These are phyloP conservation scores for Gallinago paraguaiae DNA, from an alignment of 2,113 vertebrate species.

Conservation along the genomic window DNA sequence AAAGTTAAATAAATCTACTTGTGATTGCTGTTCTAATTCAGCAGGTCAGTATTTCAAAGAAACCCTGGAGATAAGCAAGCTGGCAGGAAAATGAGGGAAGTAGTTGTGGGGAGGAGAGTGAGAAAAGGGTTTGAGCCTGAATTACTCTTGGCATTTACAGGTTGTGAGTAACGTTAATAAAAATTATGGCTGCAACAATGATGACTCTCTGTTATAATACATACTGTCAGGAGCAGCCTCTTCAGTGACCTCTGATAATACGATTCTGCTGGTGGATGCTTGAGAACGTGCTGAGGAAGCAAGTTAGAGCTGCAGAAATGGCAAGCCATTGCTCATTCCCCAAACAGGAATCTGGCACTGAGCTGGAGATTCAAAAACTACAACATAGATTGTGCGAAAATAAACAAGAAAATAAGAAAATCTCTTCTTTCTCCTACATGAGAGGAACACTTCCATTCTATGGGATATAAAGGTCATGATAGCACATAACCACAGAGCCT, in stretches of 20 bases:
- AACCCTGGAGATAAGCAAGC: background rate
- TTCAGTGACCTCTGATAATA: conserved; percentile 52
- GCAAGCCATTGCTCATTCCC: conserved; percentile 48
- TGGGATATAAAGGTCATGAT: background rate
- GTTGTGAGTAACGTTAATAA: conserved; percentile 56
- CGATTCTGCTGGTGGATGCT: conserved; percentile 21
- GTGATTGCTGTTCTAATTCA: conserved; percentile 14
- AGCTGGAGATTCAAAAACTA: background rate
- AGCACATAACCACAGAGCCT: background rate
- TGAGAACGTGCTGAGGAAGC: conserved; percentile 53
- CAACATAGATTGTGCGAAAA: background rate
- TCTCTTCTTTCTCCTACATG: background rate
- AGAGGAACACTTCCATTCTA: background rate
- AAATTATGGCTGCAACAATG: conserved; percentile 47
- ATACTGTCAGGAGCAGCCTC: conserved; percentile 32
- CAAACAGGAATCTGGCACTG: conserved; percentile 16
- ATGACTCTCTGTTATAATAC: conserved; percentile 8
- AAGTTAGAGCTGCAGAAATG: conserved; percentile 24
- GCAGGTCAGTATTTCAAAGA: conserved; percentile 31
- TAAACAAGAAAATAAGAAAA: background rate
- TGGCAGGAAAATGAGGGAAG: background rate
- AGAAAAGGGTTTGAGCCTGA: background rate
- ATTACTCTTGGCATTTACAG: conserved; percentile 21
- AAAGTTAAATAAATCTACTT: conserved; percentile 46
- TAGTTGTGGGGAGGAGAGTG: background rate